phyloP scores from a whole-genome alignment of 2,113 vertebrate species.

The Danionella cerebrum region DNA sequence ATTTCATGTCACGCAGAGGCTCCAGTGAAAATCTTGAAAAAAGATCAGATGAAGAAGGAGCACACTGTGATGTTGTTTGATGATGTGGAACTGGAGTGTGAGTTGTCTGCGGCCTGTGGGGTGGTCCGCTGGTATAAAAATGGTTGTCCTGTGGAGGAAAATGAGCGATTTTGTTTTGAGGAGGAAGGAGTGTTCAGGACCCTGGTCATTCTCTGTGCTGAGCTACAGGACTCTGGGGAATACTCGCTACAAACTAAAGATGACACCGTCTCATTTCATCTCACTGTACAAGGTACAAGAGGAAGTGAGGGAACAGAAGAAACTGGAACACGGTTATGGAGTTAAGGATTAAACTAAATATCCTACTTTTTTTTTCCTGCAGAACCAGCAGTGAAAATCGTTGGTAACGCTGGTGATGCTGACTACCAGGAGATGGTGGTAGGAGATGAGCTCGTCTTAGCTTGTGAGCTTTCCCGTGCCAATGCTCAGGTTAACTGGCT shows the following conservation, averaged over 20 bases:
- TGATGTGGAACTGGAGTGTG: conserved; percentile 74
- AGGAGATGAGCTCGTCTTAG: conserved; percentile 70
- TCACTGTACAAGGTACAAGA: conserved; percentile 71
- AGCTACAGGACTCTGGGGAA: conserved; percentile 70
- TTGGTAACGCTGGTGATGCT: conserved; percentile 54
- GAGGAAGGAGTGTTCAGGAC: conserved; percentile 72
- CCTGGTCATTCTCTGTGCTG: conserved; percentile 70
- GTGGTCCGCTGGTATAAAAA: conserved; percentile 84
- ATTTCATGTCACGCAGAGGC: conserved; percentile 69
- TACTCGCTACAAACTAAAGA: conserved; percentile 77
- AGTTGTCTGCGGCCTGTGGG: conserved; percentile 61
- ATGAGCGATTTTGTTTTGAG: conserved; percentile 74
- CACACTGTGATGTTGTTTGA: conserved; percentile 57
- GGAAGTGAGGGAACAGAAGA: not conserved
- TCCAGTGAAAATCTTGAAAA: conserved; percentile 67
- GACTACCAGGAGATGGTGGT: conserved; percentile 59
- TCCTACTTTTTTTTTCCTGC: too few species aligned
- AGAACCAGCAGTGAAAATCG: conserved; percentile 76
- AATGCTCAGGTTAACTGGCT: conserved; percentile 59
- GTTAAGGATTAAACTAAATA: too few species aligned
- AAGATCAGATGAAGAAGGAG: conserved; percentile 53
- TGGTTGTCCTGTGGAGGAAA: conserved; percentile 66
- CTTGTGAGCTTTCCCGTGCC: conserved; percentile 66
- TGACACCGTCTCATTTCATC: conserved; percentile 72
- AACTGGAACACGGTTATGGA: too few species aligned